Percentiles rank a stretch among this genome's conserved stretches.
phyloP scores from a whole-genome alignment of 2,888 invertebrate species.

The Abrostola tripartita region DNA sequence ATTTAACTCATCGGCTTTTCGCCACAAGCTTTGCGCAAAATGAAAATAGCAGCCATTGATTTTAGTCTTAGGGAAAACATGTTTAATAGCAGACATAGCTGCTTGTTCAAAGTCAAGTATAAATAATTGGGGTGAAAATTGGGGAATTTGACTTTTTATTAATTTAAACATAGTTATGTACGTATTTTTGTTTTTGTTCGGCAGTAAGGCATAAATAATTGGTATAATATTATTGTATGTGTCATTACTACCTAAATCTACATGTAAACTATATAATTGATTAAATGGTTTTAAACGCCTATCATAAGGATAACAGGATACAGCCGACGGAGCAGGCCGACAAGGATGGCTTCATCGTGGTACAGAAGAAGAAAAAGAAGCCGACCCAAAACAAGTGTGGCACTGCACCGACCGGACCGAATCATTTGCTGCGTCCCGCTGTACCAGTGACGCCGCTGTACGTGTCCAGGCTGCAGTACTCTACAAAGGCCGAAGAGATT shows the following conservation, averaged over 20 bases:
- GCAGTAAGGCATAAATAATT: slow-evolving; percentile 9
- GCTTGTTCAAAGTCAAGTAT: slow-evolving; percentile 11
- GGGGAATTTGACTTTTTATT: slow-evolving; percentile 15
- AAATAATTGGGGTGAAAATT: slow-evolving; percentile 3
- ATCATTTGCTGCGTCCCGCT: too few relatives aligned
- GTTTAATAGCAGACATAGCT: slow-evolving; percentile 13
- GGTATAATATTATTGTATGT: slow-evolving; percentile 17
- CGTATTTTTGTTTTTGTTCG: slow-evolving; percentile 3
- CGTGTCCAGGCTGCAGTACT: too few relatives aligned
- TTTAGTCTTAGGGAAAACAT: slow-evolving; percentile 10
- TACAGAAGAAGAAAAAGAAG: too few relatives aligned
- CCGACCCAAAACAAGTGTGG: too few relatives aligned
- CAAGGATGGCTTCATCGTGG: too few relatives aligned
- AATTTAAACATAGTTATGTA: slow-evolving; percentile 9
- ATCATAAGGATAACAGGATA: too few relatives aligned
- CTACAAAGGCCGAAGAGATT: too few relatives aligned
- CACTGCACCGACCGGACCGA: too few relatives aligned
- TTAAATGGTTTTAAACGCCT: slow-evolving; percentile 23
- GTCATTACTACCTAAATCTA: slow-evolving; percentile 15
- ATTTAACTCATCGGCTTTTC: slow-evolving; percentile 16
- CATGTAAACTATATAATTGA: slow-evolving; percentile 23
- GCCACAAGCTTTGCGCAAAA: slow-evolving; percentile 16
- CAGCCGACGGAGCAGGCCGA: too few relatives aligned
- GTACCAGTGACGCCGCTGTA: too few relatives aligned
- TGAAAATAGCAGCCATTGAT: slow-evolving; percentile 11